Base-by-base conservation (phyloP, 1,140 invertebrate genomes). In the Rhopalosiphum maidis region DNA sequence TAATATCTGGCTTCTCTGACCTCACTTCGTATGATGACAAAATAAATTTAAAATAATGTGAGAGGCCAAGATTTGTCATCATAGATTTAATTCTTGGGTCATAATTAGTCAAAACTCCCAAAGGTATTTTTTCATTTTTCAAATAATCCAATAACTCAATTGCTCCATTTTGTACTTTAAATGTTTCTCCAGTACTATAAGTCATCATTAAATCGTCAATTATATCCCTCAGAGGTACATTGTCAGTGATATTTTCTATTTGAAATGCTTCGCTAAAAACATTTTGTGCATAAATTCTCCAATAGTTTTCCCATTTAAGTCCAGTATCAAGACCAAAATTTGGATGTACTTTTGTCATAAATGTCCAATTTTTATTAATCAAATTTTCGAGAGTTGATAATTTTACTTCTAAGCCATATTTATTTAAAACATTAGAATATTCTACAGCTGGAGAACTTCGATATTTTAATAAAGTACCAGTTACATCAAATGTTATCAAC, bases 21-120 rank as follows among this genome's bases (percentile, higher is more conserved):
- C 97, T 96, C 87, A 96, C 95, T 68, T 96, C 96, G 94, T 98
- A 98, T 0, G 98, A 98, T 5, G 96, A 96, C 35, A 98, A 93
- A 86, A 98, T 95, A 95, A 98, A 99, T 94, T 97, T 96, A 95
- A 99, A 98, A 94, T 97, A 97, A 48, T 96, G 95, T 85, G 95
- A 94, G 11, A 99, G 95, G 46, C 96, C 96, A 23, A 97, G 95
- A 94, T 96, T 96, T 7, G 95, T 92, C 46, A 99, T 95, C 93
- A 98, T 96, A 7, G 95, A 95, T 90, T 97, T 95, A 1, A 99
- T 95, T 92, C 98, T 96, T 87, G 97, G 97, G 95, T 99, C 98
- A 96, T 97, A 98, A 95, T 99, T 99, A 25, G 98, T 98, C 94
- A 99, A 97, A 0, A 98, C 96, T 35, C 98, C 98, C 43, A 99